Base-by-base conservation (phyloP, 2,888 invertebrate species). In the Poecilobothrus nobilitatus region DNA sequence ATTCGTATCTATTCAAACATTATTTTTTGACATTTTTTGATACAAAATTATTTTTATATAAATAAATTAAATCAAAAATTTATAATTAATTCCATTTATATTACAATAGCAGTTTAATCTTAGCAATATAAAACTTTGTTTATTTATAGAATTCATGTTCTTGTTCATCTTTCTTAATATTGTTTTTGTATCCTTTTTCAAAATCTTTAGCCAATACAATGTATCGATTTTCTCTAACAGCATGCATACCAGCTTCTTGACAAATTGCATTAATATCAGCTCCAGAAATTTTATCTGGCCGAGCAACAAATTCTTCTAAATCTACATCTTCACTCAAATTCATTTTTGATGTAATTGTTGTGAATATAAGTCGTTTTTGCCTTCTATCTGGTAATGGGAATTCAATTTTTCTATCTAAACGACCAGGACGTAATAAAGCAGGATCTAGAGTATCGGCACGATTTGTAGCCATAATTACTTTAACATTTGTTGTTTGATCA, bases 231-330 rank as follows among this genome's bases (percentile, higher is more conserved):
- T 99, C 99, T 70, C 99, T 85, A 0, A 99, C 98, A 4, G 99
- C 99, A 80, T 99, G 98, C 99, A 99, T 99, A 74, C 99, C 99
- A 71, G 99, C 99, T 86, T 99, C 99, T 83, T 99, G 99, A 80
- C 98, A 98, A 78, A 99, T 99, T 68, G 99, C 97, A 83, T 99
- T 99, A 76, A 99, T 98, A 78, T 99, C 99, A 27, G 99, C 99
- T 33, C 99, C 98, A 66, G 97, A 97, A 76, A 99, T 97, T 82
- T 95, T 94, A 81, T 99, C 99, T 2, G 99, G 98, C 21, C 99
- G 86, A 15, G 98, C 97, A 1, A 99, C 97, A 82, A 95, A 99
- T 84, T 99, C 99, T 80, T 99, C 99, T 68, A 99, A 84, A 82
- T 99, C 99, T 1, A 98, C 98, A 82, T 99, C 99, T 78, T 99